Conservation (phyloP, 2,888 invertebrate species). For the Caenorhabditis sp. region DNA sequence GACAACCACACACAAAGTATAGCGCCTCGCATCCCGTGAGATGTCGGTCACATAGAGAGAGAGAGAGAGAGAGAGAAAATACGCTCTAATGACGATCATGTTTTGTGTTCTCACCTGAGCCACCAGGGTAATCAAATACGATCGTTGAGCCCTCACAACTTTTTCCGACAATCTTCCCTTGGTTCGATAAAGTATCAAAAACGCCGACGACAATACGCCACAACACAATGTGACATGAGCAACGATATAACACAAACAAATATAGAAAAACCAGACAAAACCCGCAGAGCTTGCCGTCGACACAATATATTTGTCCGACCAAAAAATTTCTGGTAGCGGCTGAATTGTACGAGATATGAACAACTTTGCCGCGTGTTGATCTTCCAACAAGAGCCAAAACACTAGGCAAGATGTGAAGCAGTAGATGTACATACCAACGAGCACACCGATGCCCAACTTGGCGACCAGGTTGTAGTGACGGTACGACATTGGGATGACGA, state of each 20-base stretch:
- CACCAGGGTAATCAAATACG: neutral
- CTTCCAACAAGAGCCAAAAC: neutral
- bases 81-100: no score
- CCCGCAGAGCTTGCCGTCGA: neutral
- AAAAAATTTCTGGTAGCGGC: neutral
- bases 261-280: neutral
- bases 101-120: no score
- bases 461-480: neutral
- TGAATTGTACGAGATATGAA: neutral
- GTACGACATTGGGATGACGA: neutral
- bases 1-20: no score
- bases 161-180: neutral
- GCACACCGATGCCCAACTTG: neutral
- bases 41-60: no score
- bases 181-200: neutral
- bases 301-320: neutral
- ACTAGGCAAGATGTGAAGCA: neutral
- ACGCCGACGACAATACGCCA: neutral
- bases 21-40: no score
- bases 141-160: neutral
- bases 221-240: neutral
- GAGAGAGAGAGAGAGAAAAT: no score
- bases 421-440: neutral
- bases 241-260: neutral
- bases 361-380: neutral